Evolutionary conservation across 2,888 invertebrate genomes (phyloP), one percentile per base, ranked within the genome.

Genomic region (Parapristionchus giblindavisi): DNA sequence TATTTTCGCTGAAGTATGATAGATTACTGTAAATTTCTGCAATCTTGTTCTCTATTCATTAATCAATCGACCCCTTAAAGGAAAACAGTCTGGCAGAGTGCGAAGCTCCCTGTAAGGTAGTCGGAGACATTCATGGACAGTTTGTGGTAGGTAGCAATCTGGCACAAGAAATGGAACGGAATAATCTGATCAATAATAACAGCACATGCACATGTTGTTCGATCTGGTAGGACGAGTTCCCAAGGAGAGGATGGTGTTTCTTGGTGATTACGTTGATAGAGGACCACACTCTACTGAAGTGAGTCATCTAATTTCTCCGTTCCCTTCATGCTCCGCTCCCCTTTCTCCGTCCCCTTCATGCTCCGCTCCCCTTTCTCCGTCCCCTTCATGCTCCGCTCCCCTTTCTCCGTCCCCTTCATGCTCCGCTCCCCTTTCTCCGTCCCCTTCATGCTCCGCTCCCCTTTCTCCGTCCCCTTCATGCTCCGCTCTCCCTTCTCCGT

Each of bases 141-240:
- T 51, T 68, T 43, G 4, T 68, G 56, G 56, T 52, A 34, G 51
- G 51, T 48, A 52, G 36, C 52, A 21, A 34, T 14, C 24, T 52
- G 6, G 8, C n/a, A 52, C 68, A 52, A 5, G 29, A 36, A n/a
- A 48, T 1, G n/a, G 36, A 61, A 3, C 43, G 29, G 29, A 29
- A 56, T 5, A n/a, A n/a, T n/a, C n/a, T n/a, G n/a, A n/a, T n/a
- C n/a, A n/a, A n/a, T n/a, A n/a, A n/a, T n/a, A 1, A 36, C 29
- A 80, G 75, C 80, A 84, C 77, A 75, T 84, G 77, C 83, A 84
- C 77, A 77, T 78, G 70, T 77, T 84, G 36, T 84, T 84, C 77
- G 84, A 84, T 75, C 48, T 84, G 68, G 83, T 83, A 43, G 84
- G 84, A 2, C 80, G 84, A 24, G 84, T 84, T 36, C 84, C 84